These are phyloP conservation scores for Cranoglanis bouderius DNA, from an alignment of 2,113 vertebrate species.

Conservation along the genomic window DNA sequence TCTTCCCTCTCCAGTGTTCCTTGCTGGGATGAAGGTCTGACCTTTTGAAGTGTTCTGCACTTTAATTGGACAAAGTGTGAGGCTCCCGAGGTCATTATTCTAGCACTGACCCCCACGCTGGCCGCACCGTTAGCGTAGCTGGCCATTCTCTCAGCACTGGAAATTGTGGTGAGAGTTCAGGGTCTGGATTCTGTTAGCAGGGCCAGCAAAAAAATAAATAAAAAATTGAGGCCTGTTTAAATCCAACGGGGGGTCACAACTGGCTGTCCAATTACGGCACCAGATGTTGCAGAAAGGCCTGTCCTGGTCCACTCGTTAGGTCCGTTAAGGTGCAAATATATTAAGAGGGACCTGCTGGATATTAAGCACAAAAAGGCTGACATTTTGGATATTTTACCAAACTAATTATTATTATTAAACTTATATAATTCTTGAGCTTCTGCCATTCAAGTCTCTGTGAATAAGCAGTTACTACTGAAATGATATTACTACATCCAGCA, in stretches of 20 bases:
- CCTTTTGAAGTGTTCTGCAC: slow-evolving; percentile 56
- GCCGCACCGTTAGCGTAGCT: slow-evolving; percentile 37
- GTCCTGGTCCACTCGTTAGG: slow-evolving; percentile 44
- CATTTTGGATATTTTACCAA: slow-evolving; percentile 21
- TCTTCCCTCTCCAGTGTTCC: slow-evolving; percentile 45
- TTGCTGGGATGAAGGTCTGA: slow-evolving; percentile 49
- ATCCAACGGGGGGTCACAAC: slow-evolving; percentile 46
- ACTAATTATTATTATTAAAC: not conserved
- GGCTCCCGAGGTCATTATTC: slow-evolving; percentile 53
- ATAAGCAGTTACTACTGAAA: not conserved
- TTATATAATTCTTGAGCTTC: not conserved
- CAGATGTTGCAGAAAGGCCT: slow-evolving; percentile 51
- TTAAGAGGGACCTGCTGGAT: slow-evolving; percentile 25
- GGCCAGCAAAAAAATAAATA: slow-evolving; percentile 47
- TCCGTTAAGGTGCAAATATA: slow-evolving; percentile 42
- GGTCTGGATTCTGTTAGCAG: slow-evolving; percentile 58
- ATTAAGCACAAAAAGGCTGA: not conserved
- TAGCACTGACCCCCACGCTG: slow-evolving; percentile 34
- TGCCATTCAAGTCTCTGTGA: not conserved
- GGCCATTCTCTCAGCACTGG: slow-evolving; percentile 40
- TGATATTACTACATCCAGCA: too few relatives aligned
- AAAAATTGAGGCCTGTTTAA: slow-evolving; percentile 37
- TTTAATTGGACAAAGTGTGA: slow-evolving; percentile 55
- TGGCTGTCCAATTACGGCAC: slow-evolving; percentile 49
- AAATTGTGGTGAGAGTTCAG: slow-evolving; percentile 20